phyloP scores from a whole-genome alignment of 1,140 invertebrate species.

The Rhopalosiphum padi region DNA sequence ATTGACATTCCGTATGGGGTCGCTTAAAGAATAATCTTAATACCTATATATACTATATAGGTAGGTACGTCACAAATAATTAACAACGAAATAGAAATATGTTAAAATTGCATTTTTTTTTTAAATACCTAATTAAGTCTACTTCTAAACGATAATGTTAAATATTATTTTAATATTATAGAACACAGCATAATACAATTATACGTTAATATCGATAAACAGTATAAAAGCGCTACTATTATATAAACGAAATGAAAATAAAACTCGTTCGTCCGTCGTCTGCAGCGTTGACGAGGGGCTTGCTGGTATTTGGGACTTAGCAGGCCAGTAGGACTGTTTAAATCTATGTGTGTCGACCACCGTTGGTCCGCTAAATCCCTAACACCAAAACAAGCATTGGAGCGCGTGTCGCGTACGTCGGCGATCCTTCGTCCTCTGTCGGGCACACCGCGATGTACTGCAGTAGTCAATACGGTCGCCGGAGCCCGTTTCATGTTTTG shows the following conservation, averaged over 20 bases:
- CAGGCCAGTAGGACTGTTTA: conserved; percentile 56
- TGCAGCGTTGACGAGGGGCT: conserved; percentile 12
- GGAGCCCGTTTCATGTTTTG: not conserved
- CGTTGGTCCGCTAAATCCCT: conserved; percentile 53
- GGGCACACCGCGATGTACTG: not conserved
- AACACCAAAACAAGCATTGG: conserved; percentile 49
- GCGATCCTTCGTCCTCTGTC: not conserved
- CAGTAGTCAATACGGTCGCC: too few relatives aligned
- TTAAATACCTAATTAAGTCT: too few relatives aligned
- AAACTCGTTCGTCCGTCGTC: not conserved
- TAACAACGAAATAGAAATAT: too few relatives aligned
- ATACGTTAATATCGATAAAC: not conserved
- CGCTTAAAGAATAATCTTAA: too few relatives aligned
- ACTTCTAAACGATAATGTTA: not conserved
- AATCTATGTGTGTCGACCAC: conserved; percentile 42
- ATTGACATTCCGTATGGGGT: too few relatives aligned
- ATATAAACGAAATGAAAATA: not conserved
- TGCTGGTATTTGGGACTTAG: conserved; percentile 57
- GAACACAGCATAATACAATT: not conserved
- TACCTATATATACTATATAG: too few relatives aligned
- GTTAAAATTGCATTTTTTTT: too few relatives aligned
- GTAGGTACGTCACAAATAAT: too few relatives aligned
- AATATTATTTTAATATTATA: not conserved
- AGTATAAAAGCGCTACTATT: not conserved
- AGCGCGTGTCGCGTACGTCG: not conserved